phyloP scores from a whole-genome alignment of 53 echinoderm and acorn worm genomes.

The Holothuria leucospilota region DNA sequence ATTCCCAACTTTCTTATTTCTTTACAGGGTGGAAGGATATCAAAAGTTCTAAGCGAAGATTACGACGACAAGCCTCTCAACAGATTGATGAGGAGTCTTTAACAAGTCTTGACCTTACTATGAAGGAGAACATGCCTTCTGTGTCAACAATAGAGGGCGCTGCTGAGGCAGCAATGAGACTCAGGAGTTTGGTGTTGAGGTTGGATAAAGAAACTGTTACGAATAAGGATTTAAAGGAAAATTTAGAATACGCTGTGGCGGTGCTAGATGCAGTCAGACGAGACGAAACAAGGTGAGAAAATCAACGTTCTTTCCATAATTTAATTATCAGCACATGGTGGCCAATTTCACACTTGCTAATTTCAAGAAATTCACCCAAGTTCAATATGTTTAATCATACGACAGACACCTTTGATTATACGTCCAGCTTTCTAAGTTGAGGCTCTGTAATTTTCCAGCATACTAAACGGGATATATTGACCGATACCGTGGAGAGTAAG shows the following conservation, averaged over 20 bases:
- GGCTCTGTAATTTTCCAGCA: too few relatives aligned
- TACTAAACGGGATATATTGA: too few relatives aligned
- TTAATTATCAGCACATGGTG: too few relatives aligned
- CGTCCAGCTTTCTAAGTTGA: too few relatives aligned
- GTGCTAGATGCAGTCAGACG: constrained; percentile 80
- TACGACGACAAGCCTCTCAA: constrained; percentile 77
- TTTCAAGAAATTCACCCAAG: too few relatives aligned
- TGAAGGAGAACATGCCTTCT: constrained; percentile 77
- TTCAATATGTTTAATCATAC: too few relatives aligned
- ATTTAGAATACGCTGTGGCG: constrained; percentile 87
- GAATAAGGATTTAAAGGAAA: constrained; percentile 77
- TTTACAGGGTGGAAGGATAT: constrained; percentile 41
- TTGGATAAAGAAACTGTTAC: constrained; percentile 89
- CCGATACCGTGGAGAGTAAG: too few relatives aligned
- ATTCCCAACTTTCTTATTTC: neutral
- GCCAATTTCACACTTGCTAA: too few relatives aligned
- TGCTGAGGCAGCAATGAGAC: constrained; percentile 80
- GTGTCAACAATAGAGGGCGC: constrained; percentile 85
- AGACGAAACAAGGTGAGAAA: constrained; percentile 66
- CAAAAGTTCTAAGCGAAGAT: constrained; percentile 62
- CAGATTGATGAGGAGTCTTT: constrained; percentile 84
- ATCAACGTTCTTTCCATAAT: neutral
- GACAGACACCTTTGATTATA: too few relatives aligned
- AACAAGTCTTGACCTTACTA: constrained; percentile 76
- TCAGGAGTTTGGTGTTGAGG: constrained; percentile 81